Conservation (phyloP, 1,140 invertebrate genomes). For the Acromyrmex echinatior region DNA sequence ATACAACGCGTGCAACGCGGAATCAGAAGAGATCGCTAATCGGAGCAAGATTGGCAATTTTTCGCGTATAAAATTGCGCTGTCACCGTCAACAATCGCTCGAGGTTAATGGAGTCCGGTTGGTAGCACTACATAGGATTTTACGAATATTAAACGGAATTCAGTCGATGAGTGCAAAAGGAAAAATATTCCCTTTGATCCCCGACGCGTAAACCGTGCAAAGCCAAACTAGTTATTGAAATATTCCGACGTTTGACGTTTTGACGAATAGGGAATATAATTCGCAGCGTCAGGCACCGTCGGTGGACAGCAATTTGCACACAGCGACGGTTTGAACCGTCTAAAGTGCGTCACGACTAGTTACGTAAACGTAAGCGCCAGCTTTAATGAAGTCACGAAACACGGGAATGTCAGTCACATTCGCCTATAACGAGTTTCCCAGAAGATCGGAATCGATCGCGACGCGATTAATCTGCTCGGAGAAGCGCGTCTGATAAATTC, state of each 20-base stretch:
- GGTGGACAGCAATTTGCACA: conserved; percentile 38
- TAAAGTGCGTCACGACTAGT: conserved; percentile 16
- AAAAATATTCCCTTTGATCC: conserved; percentile 40
- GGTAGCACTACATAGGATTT: neutral
- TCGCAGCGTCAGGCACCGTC: conserved; percentile 14
- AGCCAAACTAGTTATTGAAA: conserved; percentile 11
- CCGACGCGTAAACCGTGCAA: neutral
- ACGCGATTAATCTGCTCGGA: conserved; percentile 11
- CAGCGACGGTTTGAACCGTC: neutral
- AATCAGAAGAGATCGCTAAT: conserved; percentile 23
- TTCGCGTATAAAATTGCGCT: neutral
- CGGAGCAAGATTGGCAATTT: conserved; percentile 3
- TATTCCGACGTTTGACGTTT: conserved; percentile 25
- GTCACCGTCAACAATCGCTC: neutral
- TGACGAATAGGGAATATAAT: conserved; percentile 8
- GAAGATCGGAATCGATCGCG: conserved; percentile 34
- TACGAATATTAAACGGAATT: neutral
- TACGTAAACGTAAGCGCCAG: conserved; percentile 49
- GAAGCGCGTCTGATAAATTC: conserved; percentile 4
- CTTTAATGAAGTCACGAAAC: conserved; percentile 66
- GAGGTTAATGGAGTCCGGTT: neutral
- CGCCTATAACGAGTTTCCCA: neutral
- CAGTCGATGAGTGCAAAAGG: neutral
- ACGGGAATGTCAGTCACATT: conserved; percentile 10
- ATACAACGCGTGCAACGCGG: neutral